phyloP scores from a whole-genome alignment of 2,797 vertebrate genomes.

The Crax fasciolata region DNA sequence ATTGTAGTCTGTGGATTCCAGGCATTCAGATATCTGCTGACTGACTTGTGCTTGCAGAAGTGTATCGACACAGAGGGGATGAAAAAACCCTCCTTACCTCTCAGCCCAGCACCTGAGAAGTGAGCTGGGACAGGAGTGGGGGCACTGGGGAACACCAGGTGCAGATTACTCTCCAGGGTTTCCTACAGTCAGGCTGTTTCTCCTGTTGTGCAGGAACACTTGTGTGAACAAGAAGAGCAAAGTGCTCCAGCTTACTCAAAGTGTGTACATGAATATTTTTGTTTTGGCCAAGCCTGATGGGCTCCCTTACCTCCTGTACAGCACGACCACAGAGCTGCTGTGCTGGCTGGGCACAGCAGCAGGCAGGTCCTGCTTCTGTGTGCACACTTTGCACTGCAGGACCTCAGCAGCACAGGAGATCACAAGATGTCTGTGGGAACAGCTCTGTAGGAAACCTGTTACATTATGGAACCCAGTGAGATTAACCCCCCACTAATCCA shows the following conservation, averaged over 20 bases:
- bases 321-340: not conserved
- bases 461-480: fast-evolving
- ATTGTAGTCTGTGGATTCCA: not conserved
- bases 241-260: not conserved
- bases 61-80: not conserved
- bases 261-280: not conserved
- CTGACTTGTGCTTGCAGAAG: not conserved
- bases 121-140: not conserved
- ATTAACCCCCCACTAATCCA: not conserved
- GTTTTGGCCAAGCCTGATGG: not conserved
- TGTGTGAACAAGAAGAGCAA: not conserved
- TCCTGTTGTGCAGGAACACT: not conserved
- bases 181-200: not conserved
- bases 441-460: not conserved
- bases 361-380: not conserved
- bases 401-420: not conserved
- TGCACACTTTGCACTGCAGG: not conserved
- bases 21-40: not conserved
- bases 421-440: not conserved
- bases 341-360: not conserved
- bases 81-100: not conserved
- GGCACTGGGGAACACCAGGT: fast-evolving
- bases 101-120: not conserved
- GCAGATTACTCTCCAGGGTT: not conserved
- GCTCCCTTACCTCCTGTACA: not conserved